Evolutionary conservation across 2,888 invertebrate genomes (phyloP).

Genomic region (Drosophila nr. perissopoda): DNA sequence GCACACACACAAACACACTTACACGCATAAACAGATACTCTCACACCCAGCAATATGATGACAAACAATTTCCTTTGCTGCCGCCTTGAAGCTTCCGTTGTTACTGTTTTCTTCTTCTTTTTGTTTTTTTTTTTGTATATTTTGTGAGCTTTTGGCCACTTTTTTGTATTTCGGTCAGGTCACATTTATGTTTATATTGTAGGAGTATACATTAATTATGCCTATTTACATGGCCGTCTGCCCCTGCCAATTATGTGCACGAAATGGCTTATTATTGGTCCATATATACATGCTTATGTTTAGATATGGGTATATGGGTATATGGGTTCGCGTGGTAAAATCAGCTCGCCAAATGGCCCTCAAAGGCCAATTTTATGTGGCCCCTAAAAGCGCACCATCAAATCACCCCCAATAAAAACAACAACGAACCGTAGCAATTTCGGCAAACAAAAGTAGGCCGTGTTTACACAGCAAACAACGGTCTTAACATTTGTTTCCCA

Average conservation of each 20-base stretch:
- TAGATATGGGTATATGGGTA: conserved; percentile 18
- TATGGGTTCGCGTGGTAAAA: conserved; percentile 41
- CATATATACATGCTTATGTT: conserved; percentile 46
- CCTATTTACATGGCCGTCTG: conserved; percentile 68
- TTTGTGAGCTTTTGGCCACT: conserved; percentile 38
- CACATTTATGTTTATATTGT: conserved; percentile 71
- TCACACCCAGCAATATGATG: conserved; percentile 28
- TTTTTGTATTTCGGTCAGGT: conserved; percentile 72
- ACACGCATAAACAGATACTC: not conserved
- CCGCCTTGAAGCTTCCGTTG: conserved; percentile 54
- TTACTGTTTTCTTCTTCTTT: conserved; percentile 5
- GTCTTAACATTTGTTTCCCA: conserved; percentile 50
- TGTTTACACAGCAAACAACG: conserved; percentile 61
- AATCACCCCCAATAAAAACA: conserved; percentile 24
- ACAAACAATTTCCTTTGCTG: conserved; percentile 63
- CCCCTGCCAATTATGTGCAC: conserved; percentile 74
- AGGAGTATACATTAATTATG: conserved; percentile 75
- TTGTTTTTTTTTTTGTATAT: conserved; percentile 3
- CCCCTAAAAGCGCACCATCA: conserved; percentile 68
- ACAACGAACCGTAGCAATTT: conserved; percentile 25
- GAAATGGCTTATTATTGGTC: conserved; percentile 76
- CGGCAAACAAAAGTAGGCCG: conserved; percentile 65
- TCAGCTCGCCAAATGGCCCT: conserved; percentile 68
- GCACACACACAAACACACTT: not conserved
- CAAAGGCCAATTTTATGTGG: conserved; percentile 63